Conservation (phyloP, 1,140 invertebrate genomes). For the Drusus annulatus region DNA sequence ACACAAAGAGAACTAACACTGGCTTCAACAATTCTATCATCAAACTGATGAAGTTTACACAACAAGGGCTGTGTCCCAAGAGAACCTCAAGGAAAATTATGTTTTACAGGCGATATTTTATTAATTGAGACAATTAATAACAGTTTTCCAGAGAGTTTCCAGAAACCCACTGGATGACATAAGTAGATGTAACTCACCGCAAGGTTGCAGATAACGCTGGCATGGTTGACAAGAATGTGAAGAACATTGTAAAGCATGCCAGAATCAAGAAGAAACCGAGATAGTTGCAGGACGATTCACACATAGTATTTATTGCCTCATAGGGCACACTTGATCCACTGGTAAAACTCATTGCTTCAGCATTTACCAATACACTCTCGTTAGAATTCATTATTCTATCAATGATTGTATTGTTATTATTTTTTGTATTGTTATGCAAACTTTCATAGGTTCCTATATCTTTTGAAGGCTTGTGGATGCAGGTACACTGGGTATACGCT, state of each 20-base stretch:
- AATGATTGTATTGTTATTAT: not conserved
- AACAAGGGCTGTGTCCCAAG: too few relatives aligned
- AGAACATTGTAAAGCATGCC: constrained; percentile 81
- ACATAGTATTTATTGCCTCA: constrained; percentile 77
- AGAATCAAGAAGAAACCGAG: constrained; percentile 79
- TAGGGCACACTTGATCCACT: constrained; percentile 61
- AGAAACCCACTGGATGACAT: too few relatives aligned
- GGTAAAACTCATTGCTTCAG: constrained; percentile 23
- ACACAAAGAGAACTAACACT: too few relatives aligned
- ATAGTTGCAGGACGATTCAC: constrained; percentile 75
- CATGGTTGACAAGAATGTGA: constrained; percentile 85
- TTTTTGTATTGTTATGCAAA: not conserved
- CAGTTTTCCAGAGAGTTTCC: too few relatives aligned
- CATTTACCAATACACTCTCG: constrained; percentile 13
- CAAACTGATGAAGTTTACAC: too few relatives aligned
- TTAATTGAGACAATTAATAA: too few relatives aligned
- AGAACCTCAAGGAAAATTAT: too few relatives aligned
- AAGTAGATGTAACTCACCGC: constrained; percentile 68
- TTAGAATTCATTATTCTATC: constrained; percentile 10
- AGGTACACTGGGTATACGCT: constrained; percentile 74
- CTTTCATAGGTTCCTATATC: not conserved
- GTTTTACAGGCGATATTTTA: too few relatives aligned
- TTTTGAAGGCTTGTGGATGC: constrained; percentile 61
- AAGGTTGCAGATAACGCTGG: constrained; percentile 84
- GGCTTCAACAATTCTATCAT: too few relatives aligned